Conservation (phyloP, 2,797 vertebrate genomes). For the Arremon aurantiirostris region DNA sequence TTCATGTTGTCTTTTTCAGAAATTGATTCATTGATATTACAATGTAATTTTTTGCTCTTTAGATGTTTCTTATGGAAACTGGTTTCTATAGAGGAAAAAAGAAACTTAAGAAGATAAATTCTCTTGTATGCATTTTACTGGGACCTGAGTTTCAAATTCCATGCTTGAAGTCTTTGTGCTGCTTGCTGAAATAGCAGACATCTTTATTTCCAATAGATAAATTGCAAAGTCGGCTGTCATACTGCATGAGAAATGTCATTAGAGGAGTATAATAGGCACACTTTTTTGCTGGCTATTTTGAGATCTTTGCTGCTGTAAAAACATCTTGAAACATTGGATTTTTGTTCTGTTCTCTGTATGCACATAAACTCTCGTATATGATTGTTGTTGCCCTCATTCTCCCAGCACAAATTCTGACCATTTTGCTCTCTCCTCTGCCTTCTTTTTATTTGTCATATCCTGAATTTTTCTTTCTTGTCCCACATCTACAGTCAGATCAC, state of each 20-base stretch:
- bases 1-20: background rate
- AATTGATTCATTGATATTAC: background rate
- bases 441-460: background rate
- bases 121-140: background rate
- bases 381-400: background rate
- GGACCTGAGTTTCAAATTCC: background rate
- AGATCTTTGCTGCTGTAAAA: background rate
- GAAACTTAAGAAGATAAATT: background rate
- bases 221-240: background rate
- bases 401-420: background rate
- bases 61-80: background rate
- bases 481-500: background rate
- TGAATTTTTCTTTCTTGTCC: background rate
- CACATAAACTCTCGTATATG: background rate
- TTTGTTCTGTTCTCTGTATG: background rate
- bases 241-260: background rate
- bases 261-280: background rate
- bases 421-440: background rate
- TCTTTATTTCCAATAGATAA: background rate
- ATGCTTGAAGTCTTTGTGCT: background rate
- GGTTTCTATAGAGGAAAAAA: background rate
- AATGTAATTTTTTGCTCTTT: background rate
- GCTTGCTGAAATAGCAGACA: background rate
- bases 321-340: background rate
- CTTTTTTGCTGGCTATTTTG: background rate